Base-by-base conservation (phyloP, 2,797 vertebrate species). In the Danionella dracula region DNA sequence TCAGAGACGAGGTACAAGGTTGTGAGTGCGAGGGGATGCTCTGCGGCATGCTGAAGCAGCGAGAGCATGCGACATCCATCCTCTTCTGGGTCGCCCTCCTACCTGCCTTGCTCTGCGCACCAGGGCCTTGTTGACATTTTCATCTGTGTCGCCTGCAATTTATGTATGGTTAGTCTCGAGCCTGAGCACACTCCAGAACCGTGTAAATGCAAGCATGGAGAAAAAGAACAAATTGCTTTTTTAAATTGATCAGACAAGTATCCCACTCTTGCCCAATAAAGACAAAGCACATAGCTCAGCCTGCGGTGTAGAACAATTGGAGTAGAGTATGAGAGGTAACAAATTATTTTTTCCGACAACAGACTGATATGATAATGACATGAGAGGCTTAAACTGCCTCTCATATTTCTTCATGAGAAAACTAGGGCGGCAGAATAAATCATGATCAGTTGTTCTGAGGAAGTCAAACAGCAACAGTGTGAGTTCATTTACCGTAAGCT, bases 181-280 rank as follows among this genome's bases (percentile, higher is more conserved):
- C 45, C 56, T 70, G 73, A 60, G 73, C 65, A 62, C 65, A 57
- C 51, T 73, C 67, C 45, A 71, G 46, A 71, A 75, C 68, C 56
- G 59, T 74, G 76, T 71, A 73, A 78, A 76, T 54, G 73, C 68
- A 63, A 63, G 71, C 37, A 66, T 64, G 27, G 37, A 74, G 68
- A 76, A 78, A 72, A 73, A 78, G 73, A 70, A 78, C 76, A 78
- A 73, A 78, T 78, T 76, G 76, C 73, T 78, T 78, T 78, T 78
- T 78, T 78, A 74, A 78, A 78, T 78, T 76, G 73, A 64, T 61
- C 35, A 44, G 76, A 78, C 76, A 78, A 76, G 76, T 76, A 76
- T 63, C 42, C 55, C 38, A 57, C 53, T 76, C 66, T 59, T 71
- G 73, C 61, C 73, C 73, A 69, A 78, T 78, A 78, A 78, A 78